A percentile compares a stretch with the other conserved stretches of the same genome.
Evolutionary conservation across 2,113 vertebrate species (phyloP).

Genomic region (Calyptommatus sinebrachiatus): DNA sequence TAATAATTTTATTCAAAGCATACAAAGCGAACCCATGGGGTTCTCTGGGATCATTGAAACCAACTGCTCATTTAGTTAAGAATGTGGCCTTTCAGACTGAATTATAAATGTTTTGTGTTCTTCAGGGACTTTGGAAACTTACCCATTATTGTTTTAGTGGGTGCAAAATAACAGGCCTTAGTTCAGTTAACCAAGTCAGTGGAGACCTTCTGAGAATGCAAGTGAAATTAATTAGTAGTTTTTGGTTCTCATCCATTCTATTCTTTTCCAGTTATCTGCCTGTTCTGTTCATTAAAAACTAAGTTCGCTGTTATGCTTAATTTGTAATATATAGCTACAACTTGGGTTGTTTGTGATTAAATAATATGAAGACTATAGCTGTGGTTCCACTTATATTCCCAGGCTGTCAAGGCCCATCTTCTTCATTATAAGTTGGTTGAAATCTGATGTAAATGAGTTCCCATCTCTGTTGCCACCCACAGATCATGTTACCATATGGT

Average conservation of each 20-base stretch:
- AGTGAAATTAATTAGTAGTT: conserved; percentile 18
- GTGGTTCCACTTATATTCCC: no score
- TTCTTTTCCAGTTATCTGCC: conserved; percentile 43
- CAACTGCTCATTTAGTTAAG: conserved; percentile 59
- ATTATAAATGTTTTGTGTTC: conserved; percentile 50
- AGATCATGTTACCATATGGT: no score
- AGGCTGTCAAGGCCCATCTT: no score
- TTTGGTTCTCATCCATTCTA: conserved; percentile 23
- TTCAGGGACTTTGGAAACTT: conserved; percentile 53
- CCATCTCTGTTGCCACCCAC: no score
- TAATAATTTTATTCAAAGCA: conserved; percentile 60
- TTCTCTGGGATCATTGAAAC: conserved; percentile 55
- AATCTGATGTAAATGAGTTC: no score
- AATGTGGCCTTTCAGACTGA: conserved; percentile 57
- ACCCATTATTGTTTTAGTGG: conserved; percentile 51
- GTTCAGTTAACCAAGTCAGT: conserved; percentile 40
- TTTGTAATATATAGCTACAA: background rate
- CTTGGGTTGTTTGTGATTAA: background rate
- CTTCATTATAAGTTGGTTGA: no score
- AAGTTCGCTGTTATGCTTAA: background rate
- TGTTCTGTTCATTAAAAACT: background rate
- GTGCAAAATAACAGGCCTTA: conserved; percentile 52
- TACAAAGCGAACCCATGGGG: conserved; percentile 50
- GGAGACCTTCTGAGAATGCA: conserved; percentile 14
- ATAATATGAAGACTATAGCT: no score